A percentile compares a stretch with the other conserved stretches of the same genome.
Evolutionary conservation across 2,113 vertebrate genomes (phyloP).

Genomic region (Donacobius atricapilla): DNA sequence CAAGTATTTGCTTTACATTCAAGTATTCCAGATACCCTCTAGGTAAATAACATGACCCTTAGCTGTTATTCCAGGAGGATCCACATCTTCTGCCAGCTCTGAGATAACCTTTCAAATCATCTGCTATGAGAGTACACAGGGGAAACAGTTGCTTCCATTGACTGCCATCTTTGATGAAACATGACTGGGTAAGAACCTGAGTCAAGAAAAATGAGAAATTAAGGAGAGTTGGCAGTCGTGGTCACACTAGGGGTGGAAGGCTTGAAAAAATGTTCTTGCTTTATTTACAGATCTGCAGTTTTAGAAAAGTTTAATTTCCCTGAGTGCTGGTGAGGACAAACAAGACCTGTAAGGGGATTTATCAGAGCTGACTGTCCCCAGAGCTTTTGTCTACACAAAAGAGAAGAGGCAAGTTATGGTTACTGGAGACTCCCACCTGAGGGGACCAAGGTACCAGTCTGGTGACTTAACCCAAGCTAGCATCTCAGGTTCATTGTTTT

Average conservation of each 20-base stretch:
- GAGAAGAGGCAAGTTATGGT: neutral
- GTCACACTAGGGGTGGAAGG: rapidly evolving
- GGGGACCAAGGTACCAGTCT: neutral
- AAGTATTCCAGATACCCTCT: neutral
- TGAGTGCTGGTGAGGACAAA: neutral
- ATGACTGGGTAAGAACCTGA: neutral
- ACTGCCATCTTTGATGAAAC: neutral
- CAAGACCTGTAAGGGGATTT: neutral
- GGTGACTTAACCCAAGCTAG: neutral
- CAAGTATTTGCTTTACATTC: neutral
- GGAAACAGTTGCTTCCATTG: neutral
- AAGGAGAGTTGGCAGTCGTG: rapidly evolving
- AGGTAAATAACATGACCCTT: neutral
- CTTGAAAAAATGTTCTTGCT: neutral
- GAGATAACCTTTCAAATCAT: neutral
- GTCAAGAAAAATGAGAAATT: neutral
- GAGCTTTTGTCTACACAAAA: neutral
- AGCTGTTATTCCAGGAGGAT: neutral
- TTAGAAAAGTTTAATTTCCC: neutral
- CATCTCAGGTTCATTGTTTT: neutral
- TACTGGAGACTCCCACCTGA: neutral
- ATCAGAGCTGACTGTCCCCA: neutral
- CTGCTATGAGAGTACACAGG: neutral
- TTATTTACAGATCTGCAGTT: neutral
- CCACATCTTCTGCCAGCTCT: neutral